These are phyloP conservation scores for Cuniculus paca DNA, from an alignment of 2,797 vertebrate genomes.

Conservation along the genomic window DNA sequence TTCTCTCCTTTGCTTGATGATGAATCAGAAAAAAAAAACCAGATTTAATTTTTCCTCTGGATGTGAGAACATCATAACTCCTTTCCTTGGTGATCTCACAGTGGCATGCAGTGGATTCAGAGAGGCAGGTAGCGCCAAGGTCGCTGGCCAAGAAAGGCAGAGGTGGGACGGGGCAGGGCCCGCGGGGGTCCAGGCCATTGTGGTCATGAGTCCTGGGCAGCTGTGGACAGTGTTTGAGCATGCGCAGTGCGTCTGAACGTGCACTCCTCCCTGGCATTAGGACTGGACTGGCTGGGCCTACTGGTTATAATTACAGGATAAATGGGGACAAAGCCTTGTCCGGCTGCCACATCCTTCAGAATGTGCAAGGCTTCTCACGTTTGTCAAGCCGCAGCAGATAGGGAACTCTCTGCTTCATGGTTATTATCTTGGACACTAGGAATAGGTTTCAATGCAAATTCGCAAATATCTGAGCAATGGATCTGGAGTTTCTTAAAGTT, in stretches of 20 bases:
- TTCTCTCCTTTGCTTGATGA: not conserved
- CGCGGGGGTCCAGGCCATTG: rapidly evolving
- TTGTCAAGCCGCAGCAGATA: not conserved
- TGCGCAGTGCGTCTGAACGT: not conserved
- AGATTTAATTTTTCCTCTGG: not conserved
- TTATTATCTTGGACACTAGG: not conserved
- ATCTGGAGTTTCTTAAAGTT: not conserved
- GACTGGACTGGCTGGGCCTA: not conserved
- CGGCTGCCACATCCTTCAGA: not conserved
- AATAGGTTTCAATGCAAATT: not conserved
- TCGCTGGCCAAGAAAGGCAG: not conserved
- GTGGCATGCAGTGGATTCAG: rapidly evolving
- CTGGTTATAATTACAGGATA: not conserved
- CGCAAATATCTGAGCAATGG: not conserved
- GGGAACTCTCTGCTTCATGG: not conserved
- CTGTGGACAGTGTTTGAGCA: rapidly evolving
- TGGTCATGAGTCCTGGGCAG: rapidly evolving
- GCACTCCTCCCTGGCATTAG: not conserved
- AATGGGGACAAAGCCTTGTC: not conserved
- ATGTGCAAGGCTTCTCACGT: not conserved
- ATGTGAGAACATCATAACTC: not conserved
- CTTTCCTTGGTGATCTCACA: not conserved
- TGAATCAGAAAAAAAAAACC: not conserved
- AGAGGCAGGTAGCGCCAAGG: not conserved
- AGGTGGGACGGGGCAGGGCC: rapidly evolving